phyloP scores from a whole-genome alignment of 1,140 invertebrate species.

The Hyphantria cunea region DNA sequence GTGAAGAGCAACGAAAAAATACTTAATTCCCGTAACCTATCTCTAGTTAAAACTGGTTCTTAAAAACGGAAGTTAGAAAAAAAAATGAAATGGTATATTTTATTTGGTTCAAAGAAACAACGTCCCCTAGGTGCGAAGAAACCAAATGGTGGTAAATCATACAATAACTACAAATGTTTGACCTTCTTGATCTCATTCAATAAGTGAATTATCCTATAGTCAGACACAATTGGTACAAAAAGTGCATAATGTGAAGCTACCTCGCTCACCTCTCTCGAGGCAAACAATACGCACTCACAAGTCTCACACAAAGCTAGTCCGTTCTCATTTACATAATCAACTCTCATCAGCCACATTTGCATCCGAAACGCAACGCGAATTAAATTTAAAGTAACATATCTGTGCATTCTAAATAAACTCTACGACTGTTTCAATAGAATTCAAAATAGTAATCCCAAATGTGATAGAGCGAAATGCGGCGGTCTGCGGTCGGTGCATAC shows the following conservation, averaged over 20 bases:
- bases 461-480: slow-evolving; percentile 27
- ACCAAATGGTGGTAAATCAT: too few species aligned
- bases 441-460: slow-evolving; percentile 11
- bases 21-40: too few species aligned
- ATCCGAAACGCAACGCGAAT: slow-evolving; percentile 63
- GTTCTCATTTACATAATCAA: slow-evolving; percentile 73
- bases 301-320: slow-evolving; percentile 39
- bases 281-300: slow-evolving; percentile 33
- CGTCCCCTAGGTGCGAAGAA: too few species aligned
- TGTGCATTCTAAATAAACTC: slow-evolving; percentile 19
- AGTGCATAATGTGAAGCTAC: slow-evolving; percentile 25
- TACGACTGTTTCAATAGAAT: slow-evolving; percentile 23
- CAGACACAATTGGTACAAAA: slow-evolving; percentile 11
- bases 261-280: slow-evolving; percentile 4
- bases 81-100: too few species aligned
- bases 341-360: slow-evolving; percentile 69
- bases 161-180: neutral
- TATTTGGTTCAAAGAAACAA: too few species aligned
- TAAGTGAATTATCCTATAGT: neutral
- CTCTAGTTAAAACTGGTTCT: too few species aligned
- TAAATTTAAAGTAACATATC: slow-evolving; percentile 51
- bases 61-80: too few species aligned
- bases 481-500: slow-evolving; percentile 60
- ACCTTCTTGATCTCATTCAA: slow-evolving; percentile 4
- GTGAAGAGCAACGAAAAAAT: too few species aligned